Base-by-base conservation (phyloP, 2,888 invertebrate genomes). In the Chymomyza amoena region DNA sequence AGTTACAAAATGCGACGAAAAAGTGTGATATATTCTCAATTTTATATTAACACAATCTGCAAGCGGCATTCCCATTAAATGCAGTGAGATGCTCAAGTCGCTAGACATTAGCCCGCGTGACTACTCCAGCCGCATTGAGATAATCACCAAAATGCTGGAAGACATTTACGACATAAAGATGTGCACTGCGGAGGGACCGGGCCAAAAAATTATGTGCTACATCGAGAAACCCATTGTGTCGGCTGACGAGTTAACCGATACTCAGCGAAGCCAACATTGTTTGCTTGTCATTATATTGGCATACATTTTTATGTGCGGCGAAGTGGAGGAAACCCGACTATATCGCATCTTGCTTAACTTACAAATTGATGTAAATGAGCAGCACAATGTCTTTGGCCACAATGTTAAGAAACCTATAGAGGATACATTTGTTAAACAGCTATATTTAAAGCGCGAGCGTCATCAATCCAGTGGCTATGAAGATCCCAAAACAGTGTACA, bases 281-380 rank as follows among this genome's bases (percentile, higher is more conserved):
- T 5, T 84, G 36, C 68, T 84, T 6, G 73, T 51, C 61, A 78
- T 88, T 7, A 54, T 81, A n/a, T 73, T 84, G 2, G 70, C 68
- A 7, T 84, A 86, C 36, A 78, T 88, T 16, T 88, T 88, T 7
- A 28, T 84, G 64, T 81, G 87, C 1, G 68, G 72, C 13, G 77
- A 73, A 60, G 51, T 81, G 10, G 80, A 86, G 45, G 84, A 88
- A 36, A 56, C 61, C 0, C 84, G 86, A 16, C 73, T 84, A 0
- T 73, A 71, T 10, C 45, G 13, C 0, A 68, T 80, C 72, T 65
- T 84, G 6, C 69, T 66, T 0, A 9, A 32, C 16, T 7, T 88
- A 20, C 61, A 63, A 0, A 57, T 84, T 6, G 36, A 65, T 2
- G 66, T 85, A 10, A 71, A 78, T 16, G 78, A 86, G n/a, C 75